Evolutionary conservation across 2,888 invertebrate genomes (phyloP).

Genomic region (Eristalis arbustorum): DNA sequence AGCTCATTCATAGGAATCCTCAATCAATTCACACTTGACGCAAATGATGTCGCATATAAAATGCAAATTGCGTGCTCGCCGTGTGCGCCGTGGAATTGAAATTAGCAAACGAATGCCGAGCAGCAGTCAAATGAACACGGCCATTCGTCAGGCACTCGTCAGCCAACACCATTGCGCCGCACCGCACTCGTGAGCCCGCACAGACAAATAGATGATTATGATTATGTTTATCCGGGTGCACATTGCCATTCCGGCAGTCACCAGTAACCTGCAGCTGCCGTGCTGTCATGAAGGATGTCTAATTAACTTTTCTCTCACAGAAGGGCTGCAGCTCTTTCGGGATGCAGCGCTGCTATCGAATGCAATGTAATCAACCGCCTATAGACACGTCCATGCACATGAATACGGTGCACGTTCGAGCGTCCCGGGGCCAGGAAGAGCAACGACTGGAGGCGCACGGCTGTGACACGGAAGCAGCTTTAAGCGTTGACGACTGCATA

Average conservation of each 20-base stretch:
- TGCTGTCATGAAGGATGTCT: slow-evolving; percentile 31
- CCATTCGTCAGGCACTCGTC: background rate
- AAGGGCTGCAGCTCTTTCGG: background rate
- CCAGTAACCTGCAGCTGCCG: background rate
- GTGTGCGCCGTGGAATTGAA: slow-evolving; percentile 13
- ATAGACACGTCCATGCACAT: slow-evolving; percentile 55
- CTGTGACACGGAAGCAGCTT: background rate
- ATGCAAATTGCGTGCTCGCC: slow-evolving; percentile 38
- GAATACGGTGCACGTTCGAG: slow-evolving; percentile 55
- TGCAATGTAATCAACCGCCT: slow-evolving; percentile 63
- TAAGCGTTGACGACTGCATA: background rate
- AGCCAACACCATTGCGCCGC: background rate
- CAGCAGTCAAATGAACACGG: slow-evolving; percentile 23
- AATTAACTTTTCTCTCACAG: slow-evolving; percentile 51
- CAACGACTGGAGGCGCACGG: background rate
- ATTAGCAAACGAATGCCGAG: slow-evolving; percentile 7
- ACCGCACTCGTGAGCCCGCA: background rate
- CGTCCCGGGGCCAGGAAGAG: slow-evolving; percentile 1
- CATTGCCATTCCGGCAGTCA: slow-evolving; percentile 22
- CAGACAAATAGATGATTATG: slow-evolving; percentile 47
- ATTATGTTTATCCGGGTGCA: slow-evolving; percentile 60
- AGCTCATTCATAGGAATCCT: slow-evolving; percentile 39
- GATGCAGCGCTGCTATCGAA: slow-evolving; percentile 15
- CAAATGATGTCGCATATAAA: slow-evolving; percentile 39
- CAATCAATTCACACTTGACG: slow-evolving; percentile 39